Evolutionary conservation across 2,888 invertebrate genomes (phyloP), one percentile per base, ranked within the genome.

Genomic region (Halocaridina rubra): DNA sequence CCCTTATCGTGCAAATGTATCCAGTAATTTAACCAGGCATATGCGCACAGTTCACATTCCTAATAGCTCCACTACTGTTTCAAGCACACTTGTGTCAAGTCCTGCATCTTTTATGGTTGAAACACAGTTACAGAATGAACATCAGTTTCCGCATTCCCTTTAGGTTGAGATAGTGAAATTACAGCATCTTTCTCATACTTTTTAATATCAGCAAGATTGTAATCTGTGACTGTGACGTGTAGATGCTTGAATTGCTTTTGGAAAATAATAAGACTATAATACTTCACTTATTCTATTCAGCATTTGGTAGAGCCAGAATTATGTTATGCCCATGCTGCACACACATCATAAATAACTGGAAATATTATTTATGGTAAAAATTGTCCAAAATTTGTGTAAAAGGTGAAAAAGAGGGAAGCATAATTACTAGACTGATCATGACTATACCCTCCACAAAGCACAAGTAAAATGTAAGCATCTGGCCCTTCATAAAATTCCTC

Each of bases 1-100:
- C 46, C 76, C 87, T 4, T 87, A 87, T 39, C 81, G 87, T 59
- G 87, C 87, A 5, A 87, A 87, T 64, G 87, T 87, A 22, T 87
- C 87, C 39, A 85, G 87, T 75, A 87, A 87, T 46, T 75, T 87
- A 16, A 80, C 80, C 3, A 30, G 87, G 30, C 87, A 87, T 59
- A n/a, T 87, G 53, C 80, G 85, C 33, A 85, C 82, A 13, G 82
- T 87, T 33, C 85, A 87, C 75, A 71, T 29, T 8, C 59, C 77
- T 27, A 19, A 27, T 64, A 13, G 22, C 19, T 29, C n/a, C 67
- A 19, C 13, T n/a, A 53, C 19, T 74, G n/a, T 32, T 19, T 64
- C 39, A 39, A 5, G 53, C 75, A 8, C 64, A 67, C 32, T 27
- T 75, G 24, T n/a, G n/a, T n/a, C n/a, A n/a, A n/a, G n/a, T n/a